Evolutionary conservation across 2,888 invertebrate species (phyloP), one percentile per base, ranked within the genome.

Genomic region (Platycnemis pennipes): DNA sequence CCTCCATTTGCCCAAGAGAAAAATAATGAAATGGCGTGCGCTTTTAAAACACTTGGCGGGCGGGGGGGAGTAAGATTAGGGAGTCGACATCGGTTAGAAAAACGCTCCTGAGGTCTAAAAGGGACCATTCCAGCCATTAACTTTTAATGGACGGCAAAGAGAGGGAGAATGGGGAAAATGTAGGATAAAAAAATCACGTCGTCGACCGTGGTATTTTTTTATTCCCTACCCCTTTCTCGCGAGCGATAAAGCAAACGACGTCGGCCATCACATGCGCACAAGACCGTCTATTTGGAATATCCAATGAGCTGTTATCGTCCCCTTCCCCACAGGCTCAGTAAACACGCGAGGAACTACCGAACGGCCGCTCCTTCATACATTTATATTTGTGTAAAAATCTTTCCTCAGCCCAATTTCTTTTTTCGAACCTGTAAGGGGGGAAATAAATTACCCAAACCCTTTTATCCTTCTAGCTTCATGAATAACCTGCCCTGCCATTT

Each of bases 281-380:
- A 63, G 91, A 69, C 63, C 63, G 91, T 37, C 77, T 77, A 37
- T 77, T 77, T 13, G 69, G 91, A 91, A 91, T 91, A 91, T 56
- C 56, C 91, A 91, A 91, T 91, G 91, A 91, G 91, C 63, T 91
- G 56, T 63, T 91, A 63, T 91, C 91, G 91, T 91, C 37, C n/a
- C 56, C n/a, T n/a, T n/a, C n/a, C n/a, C n/a, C n/a, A n/a, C n/a
- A n/a, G n/a, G n/a, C n/a, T n/a, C n/a, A n/a, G n/a, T n/a, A n/a
- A n/a, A n/a, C n/a, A n/a, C n/a, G n/a, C n/a, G n/a, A n/a, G n/a
- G n/a, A n/a, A n/a, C 13, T 19, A 49, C 49, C 49, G 13, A 19
- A 49, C 49, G 49, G 49, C 77, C 11, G 13, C 11, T 11, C 77
- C 31, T 11, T 37, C 11, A 13, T 31, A 37, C 31, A 37, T 31